Percentiles rank a stretch among this genome's conserved stretches.
phyloP scores from a whole-genome alignment of 2,888 invertebrate genomes.

The Horisme vitalbata region DNA sequence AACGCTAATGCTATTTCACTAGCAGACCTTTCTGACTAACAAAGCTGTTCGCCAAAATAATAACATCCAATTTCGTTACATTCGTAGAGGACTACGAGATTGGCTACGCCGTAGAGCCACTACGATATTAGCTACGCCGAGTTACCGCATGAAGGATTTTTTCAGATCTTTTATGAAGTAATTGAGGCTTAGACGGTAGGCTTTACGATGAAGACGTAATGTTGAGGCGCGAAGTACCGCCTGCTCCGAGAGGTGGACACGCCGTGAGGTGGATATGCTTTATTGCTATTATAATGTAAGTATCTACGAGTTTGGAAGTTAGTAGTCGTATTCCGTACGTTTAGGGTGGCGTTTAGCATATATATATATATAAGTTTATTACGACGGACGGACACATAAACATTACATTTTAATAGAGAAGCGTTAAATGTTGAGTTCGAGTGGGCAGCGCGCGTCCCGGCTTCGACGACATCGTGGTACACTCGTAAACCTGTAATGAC shows the following conservation, averaged over 20 bases:
- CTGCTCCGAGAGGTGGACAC: too few relatives aligned
- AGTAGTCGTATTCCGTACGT: constrained; percentile 1
- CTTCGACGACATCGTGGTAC: too few relatives aligned
- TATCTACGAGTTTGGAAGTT: too few relatives aligned
- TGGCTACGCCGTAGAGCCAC: constrained; percentile 13
- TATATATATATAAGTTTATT: too few relatives aligned
- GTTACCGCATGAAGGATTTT: constrained; percentile 1
- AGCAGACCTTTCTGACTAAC: not conserved
- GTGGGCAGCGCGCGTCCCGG: too few relatives aligned
- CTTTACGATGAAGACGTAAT: not conserved
- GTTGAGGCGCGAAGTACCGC: not conserved
- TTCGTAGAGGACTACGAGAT: constrained; percentile 5
- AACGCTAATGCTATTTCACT: constrained; percentile 7
- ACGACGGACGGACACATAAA: too few relatives aligned
- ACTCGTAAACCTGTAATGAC: too few relatives aligned
- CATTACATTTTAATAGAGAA: too few relatives aligned
- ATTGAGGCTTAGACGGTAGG: constrained; percentile 2
- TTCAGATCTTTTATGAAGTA: constrained; percentile 8
- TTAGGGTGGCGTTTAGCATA: constrained; percentile 5
- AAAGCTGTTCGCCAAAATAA: constrained; percentile 4
- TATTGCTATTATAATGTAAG: too few relatives aligned
- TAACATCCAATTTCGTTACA: constrained; percentile 4
- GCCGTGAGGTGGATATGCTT: too few relatives aligned
- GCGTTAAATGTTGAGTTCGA: too few relatives aligned
- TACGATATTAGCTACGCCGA: constrained; percentile 9